Evolutionary conservation across 2,113 vertebrate genomes (phyloP).

Genomic region (Redunca redunca): DNA sequence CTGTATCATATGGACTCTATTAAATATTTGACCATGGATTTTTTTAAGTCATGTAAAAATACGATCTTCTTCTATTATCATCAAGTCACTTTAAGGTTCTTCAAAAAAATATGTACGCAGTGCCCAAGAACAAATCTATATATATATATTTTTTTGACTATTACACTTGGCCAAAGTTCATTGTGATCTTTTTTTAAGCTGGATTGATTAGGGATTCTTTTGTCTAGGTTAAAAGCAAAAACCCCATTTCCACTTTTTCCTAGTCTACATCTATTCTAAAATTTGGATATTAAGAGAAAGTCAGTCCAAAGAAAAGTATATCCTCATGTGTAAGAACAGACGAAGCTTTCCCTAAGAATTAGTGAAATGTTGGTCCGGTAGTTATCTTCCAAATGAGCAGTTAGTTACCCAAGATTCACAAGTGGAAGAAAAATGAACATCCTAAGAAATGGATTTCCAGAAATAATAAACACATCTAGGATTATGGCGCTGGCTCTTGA

Average conservation of each 20-base stretch:
- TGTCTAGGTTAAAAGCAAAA: not conserved
- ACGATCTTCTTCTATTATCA: not conserved
- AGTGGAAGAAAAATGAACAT: not conserved
- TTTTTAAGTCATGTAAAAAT: conserved; percentile 10
- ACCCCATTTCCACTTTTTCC: not conserved
- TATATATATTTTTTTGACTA: not conserved
- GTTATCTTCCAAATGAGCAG: not conserved
- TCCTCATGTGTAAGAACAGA: not conserved
- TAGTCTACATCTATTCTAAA: not conserved
- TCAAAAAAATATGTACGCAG: not conserved
- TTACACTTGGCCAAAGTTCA: not conserved
- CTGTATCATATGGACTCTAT: not conserved
- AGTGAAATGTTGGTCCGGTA: not conserved
- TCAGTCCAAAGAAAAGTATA: not conserved
- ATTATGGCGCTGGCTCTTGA: not conserved
- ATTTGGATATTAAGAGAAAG: not conserved
- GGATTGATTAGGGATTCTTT: not conserved
- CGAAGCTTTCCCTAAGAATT: not conserved
- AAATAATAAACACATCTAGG: not conserved
- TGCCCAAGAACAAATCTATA: not conserved
- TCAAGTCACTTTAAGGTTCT: not conserved
- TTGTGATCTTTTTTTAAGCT: not conserved
- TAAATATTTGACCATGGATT: conserved; percentile 5
- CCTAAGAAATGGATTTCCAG: not conserved
- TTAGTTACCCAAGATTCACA: not conserved